Evolutionary conservation across 2,113 vertebrate species (phyloP).

Genomic region (Dolichotis patagonum): DNA sequence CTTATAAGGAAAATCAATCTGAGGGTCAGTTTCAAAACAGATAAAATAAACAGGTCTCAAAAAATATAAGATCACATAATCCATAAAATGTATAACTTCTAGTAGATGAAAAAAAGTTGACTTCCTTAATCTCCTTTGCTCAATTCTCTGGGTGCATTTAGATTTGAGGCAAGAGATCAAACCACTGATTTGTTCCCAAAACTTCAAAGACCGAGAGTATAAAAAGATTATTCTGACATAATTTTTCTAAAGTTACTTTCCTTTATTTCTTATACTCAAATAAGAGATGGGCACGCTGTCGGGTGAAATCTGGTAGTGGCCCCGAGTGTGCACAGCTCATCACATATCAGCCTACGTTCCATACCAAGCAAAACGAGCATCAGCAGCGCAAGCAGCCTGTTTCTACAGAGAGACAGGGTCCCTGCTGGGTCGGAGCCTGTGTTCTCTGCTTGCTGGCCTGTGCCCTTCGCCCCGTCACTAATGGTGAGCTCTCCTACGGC

Average conservation of each 20-base stretch:
- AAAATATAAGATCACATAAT: neutral
- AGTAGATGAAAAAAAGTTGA: neutral
- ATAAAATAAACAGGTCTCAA: neutral
- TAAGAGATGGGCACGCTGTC: neutral
- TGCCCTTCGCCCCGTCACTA: fast-evolving
- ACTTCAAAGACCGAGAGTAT: neutral
- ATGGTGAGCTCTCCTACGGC: neutral
- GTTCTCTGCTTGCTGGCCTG: neutral
- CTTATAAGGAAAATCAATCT: neutral
- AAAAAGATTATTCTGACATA: neutral
- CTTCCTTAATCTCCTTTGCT: neutral
- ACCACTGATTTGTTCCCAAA: neutral
- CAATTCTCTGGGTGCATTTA: neutral
- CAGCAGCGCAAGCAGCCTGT: neutral
- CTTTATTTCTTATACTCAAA: neutral
- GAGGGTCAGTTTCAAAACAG: constrained; percentile 10
- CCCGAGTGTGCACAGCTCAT: neutral
- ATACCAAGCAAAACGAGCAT: neutral
- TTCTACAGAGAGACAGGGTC: neutral
- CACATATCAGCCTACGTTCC: neutral
- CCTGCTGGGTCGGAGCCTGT: neutral
- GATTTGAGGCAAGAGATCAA: neutral
- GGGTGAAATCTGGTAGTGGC: neutral
- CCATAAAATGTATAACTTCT: neutral
- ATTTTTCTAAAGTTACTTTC: neutral